phyloP scores from a whole-genome alignment of 2,888 invertebrate species.

The Bombyx huttoni region DNA sequence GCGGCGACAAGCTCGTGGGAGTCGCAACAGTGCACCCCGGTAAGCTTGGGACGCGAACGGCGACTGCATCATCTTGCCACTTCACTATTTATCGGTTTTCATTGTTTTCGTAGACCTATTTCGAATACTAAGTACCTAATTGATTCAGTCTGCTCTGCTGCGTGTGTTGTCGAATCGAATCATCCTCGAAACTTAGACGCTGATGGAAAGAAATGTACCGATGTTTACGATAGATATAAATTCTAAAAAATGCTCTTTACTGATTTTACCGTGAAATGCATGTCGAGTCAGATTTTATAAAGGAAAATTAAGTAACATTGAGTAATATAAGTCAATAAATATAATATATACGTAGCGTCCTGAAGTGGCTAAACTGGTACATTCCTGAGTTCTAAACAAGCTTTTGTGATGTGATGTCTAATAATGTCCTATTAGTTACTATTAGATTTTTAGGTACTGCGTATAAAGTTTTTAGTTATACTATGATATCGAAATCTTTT shows the following conservation, averaged over 20 bases:
- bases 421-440: slow-evolving; percentile 10
- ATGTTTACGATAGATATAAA: slow-evolving; percentile 7
- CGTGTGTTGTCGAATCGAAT: slow-evolving; percentile 63
- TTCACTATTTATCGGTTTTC: slow-evolving; percentile 59
- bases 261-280: no score
- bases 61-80: slow-evolving; percentile 49
- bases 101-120: slow-evolving; percentile 62
- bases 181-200: slow-evolving; percentile 57
- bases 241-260: no score
- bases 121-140: slow-evolving; percentile 47
- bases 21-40: slow-evolving; percentile 57
- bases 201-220: slow-evolving; percentile 59
- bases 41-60: slow-evolving; percentile 57
- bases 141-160: slow-evolving; percentile 61
- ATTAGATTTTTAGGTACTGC: neutral
- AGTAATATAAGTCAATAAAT: no score
- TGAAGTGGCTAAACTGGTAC: slow-evolving; percentile 34
- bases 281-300: no score
- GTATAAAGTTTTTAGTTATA: neutral
- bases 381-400: slow-evolving; percentile 52
- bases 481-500: slow-evolving; percentile 1
- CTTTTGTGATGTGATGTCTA: slow-evolving; percentile 70
- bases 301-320: no score
- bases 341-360: neutral
- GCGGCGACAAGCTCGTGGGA: slow-evolving; percentile 56